Evolutionary conservation across 2,113 vertebrate species (phyloP).

Genomic region (Meleagris gallopavo): DNA sequence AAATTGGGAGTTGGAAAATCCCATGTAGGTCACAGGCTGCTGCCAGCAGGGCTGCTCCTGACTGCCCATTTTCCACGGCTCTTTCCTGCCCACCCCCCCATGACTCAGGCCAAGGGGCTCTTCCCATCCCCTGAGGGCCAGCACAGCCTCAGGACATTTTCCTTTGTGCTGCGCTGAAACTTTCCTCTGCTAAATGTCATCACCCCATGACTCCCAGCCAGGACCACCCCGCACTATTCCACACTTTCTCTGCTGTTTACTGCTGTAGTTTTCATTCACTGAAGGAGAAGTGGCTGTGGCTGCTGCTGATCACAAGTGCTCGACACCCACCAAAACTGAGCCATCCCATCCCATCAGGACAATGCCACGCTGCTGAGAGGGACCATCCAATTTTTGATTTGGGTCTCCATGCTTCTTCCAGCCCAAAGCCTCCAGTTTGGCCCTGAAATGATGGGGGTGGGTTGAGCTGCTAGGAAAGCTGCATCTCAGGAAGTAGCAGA

Average conservation of each 20-base stretch:
- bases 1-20: constrained; percentile 8
- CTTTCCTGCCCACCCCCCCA: neutral
- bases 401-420: no score
- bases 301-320: no score
- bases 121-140: neutral
- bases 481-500: no score
- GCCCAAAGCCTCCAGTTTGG: no score
- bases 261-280: neutral
- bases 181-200: constrained; percentile 14
- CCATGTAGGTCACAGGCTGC: neutral
- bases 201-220: rapidly evolving
- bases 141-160: neutral
- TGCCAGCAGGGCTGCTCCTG: neutral
- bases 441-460: no score
- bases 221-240: neutral
- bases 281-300: no score
- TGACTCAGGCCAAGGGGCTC: neutral
- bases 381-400: no score
- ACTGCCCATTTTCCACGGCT: constrained; percentile 3
- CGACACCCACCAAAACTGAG: neutral
- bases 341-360: neutral
- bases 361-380: no score
- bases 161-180: neutral
- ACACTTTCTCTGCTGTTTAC: neutral
- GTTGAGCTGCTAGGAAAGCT: no score